phyloP scores from a whole-genome alignment of 2,797 vertebrate genomes.

The Cyclopterus lumpus region DNA sequence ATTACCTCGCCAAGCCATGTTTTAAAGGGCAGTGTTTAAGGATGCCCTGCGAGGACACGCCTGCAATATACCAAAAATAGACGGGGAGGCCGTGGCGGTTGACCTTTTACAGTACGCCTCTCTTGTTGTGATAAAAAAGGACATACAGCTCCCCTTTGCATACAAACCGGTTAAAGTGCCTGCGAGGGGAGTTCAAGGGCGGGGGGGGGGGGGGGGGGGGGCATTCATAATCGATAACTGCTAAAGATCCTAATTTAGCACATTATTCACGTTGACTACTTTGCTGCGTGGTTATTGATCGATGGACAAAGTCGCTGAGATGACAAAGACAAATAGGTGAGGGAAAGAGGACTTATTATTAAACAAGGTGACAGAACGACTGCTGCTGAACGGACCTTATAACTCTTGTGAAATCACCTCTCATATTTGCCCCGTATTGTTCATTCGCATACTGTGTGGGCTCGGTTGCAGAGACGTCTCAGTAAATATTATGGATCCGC shows the following conservation, averaged over 20 bases:
- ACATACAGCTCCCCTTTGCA: conserved; percentile 49
- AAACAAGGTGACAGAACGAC: conserved; percentile 28
- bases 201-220: conserved; percentile 61
- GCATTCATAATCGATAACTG: conserved; percentile 75
- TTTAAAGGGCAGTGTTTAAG: conserved; percentile 61
- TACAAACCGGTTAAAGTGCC: conserved; percentile 56
- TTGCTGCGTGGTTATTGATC: conserved; percentile 74
- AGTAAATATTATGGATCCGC: conserved; percentile 71
- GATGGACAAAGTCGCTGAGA: conserved; percentile 61
- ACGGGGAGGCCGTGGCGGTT: conserved; percentile 19
- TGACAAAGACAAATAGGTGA: conserved; percentile 68
- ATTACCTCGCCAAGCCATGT: conserved; percentile 45
- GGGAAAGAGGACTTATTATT: conserved; percentile 42
- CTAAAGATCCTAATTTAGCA: conserved; percentile 76
- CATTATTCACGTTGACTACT: conserved; percentile 80
- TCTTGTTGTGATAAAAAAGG: conserved; percentile 46
- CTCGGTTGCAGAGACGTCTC: conserved; percentile 34
- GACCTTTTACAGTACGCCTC: conserved; percentile 50
- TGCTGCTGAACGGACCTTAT: background rate
- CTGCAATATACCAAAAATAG: conserved; percentile 37
- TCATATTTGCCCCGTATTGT: conserved; percentile 1
- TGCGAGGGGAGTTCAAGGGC: conserved; percentile 68
- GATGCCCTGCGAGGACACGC: conserved; percentile 47
- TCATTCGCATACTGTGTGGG: conserved; percentile 22
- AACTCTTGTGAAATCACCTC: background rate